A percentile compares a stretch with the other conserved stretches of the same genome.
These are phyloP conservation scores for Sebastes reedi DNA, from an alignment of 2,797 vertebrate genomes.

Conservation along the genomic window DNA sequence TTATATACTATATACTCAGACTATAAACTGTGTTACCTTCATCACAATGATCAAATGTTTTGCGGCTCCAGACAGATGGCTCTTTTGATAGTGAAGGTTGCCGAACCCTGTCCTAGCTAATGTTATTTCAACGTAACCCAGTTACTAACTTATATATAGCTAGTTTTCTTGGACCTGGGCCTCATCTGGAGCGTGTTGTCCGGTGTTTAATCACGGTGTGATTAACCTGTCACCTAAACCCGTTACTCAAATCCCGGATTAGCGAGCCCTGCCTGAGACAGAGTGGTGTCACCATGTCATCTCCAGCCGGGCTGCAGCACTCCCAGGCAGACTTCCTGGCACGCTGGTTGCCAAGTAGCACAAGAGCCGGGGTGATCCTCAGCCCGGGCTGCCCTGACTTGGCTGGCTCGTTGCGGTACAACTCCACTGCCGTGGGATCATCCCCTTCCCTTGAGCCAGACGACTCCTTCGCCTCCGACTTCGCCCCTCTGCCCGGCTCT, in stretches of 20 bases:
- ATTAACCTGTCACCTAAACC: constrained; percentile 66
- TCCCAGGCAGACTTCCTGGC: constrained; percentile 81
- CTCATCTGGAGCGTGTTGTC: background rate
- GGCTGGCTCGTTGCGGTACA: constrained; percentile 58
- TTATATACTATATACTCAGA: too few species aligned
- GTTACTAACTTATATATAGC: background rate
- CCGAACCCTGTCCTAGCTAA: too few species aligned
- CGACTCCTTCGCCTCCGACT: constrained; percentile 76
- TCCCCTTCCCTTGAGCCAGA: constrained; percentile 49
- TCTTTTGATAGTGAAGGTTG: too few species aligned
- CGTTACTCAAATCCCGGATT: constrained; percentile 64
- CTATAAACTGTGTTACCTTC: too few species aligned
- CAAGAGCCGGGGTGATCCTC: constrained; percentile 89
- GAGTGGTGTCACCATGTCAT: constrained; percentile 79
- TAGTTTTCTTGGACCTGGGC: background rate
- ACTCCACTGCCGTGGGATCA: constrained; percentile 42
- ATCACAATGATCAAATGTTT: too few species aligned
- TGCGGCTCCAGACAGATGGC: too few species aligned
- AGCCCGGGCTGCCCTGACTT: constrained; percentile 70
- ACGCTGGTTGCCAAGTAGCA: constrained; percentile 84
- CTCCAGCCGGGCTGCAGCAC: constrained; percentile 79
- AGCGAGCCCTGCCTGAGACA: constrained; percentile 31
- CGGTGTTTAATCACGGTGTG: constrained; percentile 27
- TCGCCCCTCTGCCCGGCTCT: constrained; percentile 77
- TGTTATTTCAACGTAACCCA: background rate